phyloP scores from a whole-genome alignment of 2,888 invertebrate genomes.

The Synanthedon myopaeformis region DNA sequence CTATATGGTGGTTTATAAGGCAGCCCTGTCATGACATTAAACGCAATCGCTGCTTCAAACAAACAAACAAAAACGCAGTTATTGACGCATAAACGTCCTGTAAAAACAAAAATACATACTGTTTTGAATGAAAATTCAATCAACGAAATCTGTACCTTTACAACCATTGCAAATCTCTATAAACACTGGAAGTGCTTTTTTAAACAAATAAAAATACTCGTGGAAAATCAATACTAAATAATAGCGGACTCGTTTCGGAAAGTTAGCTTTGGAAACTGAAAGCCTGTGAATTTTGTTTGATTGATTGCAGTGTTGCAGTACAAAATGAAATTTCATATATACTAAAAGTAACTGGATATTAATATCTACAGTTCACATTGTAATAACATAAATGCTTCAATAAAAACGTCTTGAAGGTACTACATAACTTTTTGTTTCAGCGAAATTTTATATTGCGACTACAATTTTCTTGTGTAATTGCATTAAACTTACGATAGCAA shows the following conservation, averaged over 20 bases:
- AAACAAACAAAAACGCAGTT: too few relatives aligned
- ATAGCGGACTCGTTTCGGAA: conserved; percentile 41
- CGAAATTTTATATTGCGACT: too few relatives aligned
- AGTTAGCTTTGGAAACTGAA: conserved; percentile 48
- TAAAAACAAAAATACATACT: conserved; percentile 4
- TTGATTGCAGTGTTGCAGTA: conserved; percentile 38
- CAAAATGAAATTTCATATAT: not conserved
- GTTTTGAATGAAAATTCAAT: conserved; percentile 33
- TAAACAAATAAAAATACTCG: conserved; percentile 46
- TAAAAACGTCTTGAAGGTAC: too few relatives aligned
- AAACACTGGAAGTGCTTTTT: conserved; percentile 33
- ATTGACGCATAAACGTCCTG: not conserved
- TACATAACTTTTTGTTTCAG: too few relatives aligned
- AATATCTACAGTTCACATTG: too few relatives aligned
- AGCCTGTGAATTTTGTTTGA: conserved; percentile 54
- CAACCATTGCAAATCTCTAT: conserved; percentile 40
- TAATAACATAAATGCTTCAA: too few relatives aligned
- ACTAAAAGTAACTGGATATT: too few relatives aligned
- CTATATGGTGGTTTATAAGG: too few relatives aligned
- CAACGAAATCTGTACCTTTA: conserved; percentile 30
- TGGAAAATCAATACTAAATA: conserved; percentile 59
- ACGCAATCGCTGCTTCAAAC: too few relatives aligned
- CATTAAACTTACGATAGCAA: too few relatives aligned
- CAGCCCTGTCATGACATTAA: too few relatives aligned
- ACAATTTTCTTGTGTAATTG: too few relatives aligned